A percentile compares a stretch with the other conserved stretches of the same genome.
Evolutionary conservation across 2,113 vertebrate species (phyloP).

Genomic region (Syrrhaptes paradoxus): DNA sequence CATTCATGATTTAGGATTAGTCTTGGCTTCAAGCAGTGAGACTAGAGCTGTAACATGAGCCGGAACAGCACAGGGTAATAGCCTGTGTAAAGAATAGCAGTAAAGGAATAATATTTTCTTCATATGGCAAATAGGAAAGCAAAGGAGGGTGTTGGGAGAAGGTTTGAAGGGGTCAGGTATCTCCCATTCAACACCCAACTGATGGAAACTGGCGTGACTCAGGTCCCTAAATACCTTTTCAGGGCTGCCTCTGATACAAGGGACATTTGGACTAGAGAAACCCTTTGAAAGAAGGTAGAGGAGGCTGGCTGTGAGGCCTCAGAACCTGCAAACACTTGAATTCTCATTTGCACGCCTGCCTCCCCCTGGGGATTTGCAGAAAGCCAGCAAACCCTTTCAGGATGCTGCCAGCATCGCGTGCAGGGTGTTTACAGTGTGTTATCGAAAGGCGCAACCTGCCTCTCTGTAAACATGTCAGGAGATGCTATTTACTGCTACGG

Average conservation of each 20-base stretch:
- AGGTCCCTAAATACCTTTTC: background rate
- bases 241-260: background rate
- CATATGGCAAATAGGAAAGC: background rate
- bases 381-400: background rate
- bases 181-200: fast-evolving
- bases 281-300: background rate
- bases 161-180: background rate
- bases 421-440: background rate
- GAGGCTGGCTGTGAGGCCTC: background rate
- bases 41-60: background rate
- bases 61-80: background rate
- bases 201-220: background rate
- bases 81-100: background rate
- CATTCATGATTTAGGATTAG: background rate
- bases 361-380: background rate
- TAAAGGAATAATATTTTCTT: background rate
- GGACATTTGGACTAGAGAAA: background rate
- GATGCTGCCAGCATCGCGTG: background rate
- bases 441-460: background rate
- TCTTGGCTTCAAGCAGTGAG: background rate
- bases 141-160: background rate
- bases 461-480: background rate
- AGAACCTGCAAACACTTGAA: background rate
- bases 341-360: background rate
- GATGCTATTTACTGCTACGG: background rate